These are phyloP conservation scores for Trichopoda pennipes DNA, from an alignment of 2,888 invertebrate genomes.

Conservation along the genomic window DNA sequence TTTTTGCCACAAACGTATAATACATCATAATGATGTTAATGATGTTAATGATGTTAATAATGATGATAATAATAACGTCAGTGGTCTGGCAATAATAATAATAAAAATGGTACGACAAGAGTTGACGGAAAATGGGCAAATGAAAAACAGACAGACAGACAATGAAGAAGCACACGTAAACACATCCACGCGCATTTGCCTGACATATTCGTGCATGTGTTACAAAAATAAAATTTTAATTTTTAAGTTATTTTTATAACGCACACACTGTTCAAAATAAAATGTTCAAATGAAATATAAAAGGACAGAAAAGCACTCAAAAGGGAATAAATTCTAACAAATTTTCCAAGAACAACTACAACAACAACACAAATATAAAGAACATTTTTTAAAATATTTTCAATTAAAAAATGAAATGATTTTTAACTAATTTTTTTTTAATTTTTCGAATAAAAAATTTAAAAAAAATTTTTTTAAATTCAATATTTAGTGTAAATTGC, in stretches of 20 bases:
- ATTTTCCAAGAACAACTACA: not conserved
- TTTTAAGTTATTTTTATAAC: constrained; percentile 60
- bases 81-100: constrained; percentile 37
- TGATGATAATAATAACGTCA: no score
- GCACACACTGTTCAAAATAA: constrained; percentile 40
- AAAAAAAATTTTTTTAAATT: no score
- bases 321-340: not conserved
- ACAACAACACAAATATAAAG: not conserved
- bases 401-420: not conserved
- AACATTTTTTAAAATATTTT: not conserved
- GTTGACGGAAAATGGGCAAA: constrained; percentile 51
- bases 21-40: constrained; percentile 9
- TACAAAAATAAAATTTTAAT: constrained; percentile 47
- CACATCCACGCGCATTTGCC: constrained; percentile 1
- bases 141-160: constrained; percentile 14
- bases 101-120: constrained; percentile 29
- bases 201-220: constrained; percentile 12
- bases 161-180: constrained; percentile 1
- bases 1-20: constrained; percentile 61
- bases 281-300: not conserved
- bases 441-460: no score
- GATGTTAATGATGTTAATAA: no score
- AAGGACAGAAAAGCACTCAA: constrained; percentile 10
- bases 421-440: not conserved
- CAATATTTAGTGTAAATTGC: no score